phyloP scores from a whole-genome alignment of 2,113 vertebrate species.

The Pygoscelis adeliae region DNA sequence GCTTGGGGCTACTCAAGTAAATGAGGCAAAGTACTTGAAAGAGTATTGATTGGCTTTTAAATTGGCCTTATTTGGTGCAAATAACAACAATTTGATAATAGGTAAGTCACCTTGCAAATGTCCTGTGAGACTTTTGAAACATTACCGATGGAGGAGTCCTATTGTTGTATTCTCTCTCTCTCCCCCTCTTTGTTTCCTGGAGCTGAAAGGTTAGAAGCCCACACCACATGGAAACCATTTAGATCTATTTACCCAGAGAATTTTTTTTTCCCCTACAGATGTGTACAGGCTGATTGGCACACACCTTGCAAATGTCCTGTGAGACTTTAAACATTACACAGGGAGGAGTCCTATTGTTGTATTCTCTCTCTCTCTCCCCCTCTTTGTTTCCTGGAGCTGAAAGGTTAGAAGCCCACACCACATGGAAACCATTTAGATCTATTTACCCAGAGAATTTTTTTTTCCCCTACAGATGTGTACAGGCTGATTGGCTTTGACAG shows the following conservation, averaged over 20 bases:
- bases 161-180: background rate
- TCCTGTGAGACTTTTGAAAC: background rate
- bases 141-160: background rate
- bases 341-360: background rate
- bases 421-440: background rate
- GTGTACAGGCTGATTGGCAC: too few species aligned
- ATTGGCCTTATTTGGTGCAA: background rate
- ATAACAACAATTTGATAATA: background rate
- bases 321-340: background rate
- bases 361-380: background rate
- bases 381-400: background rate
- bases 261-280: background rate
- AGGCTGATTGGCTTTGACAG: constrained; percentile 22
- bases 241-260: background rate
- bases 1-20: background rate
- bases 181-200: background rate
- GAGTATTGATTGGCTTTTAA: background rate
- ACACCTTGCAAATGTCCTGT: background rate
- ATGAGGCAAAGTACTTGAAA: background rate
- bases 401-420: background rate
- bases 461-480: background rate
- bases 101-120: background rate
- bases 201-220: background rate
- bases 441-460: background rate
- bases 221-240: background rate